Conservation (phyloP, 2,797 vertebrate genomes). For the Euthynnus affinis region DNA sequence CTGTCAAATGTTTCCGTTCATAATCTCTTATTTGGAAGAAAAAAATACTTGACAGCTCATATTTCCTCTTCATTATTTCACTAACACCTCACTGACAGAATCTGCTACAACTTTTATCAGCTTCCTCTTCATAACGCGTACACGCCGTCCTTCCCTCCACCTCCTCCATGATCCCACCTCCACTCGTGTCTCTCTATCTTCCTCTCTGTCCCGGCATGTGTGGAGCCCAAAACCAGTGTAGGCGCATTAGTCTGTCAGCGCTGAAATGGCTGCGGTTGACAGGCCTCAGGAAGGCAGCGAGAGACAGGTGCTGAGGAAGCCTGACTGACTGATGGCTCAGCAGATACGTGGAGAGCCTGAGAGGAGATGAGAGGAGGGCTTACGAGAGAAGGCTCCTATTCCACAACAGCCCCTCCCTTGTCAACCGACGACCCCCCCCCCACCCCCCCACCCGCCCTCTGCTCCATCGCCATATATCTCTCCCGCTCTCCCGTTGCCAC, state of each 20-base stretch:
- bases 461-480: slow-evolving; percentile 58
- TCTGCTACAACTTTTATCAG: too few relatives aligned
- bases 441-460: too few relatives aligned
- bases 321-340: slow-evolving; percentile 77
- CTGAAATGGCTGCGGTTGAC: slow-evolving; percentile 67
- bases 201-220: slow-evolving; percentile 18
- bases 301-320: slow-evolving; percentile 76
- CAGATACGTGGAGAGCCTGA: slow-evolving; percentile 55
- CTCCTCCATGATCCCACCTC: not conserved
- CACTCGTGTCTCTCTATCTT: slow-evolving; percentile 5
- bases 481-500: slow-evolving; percentile 1
- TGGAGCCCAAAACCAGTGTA: slow-evolving; percentile 29
- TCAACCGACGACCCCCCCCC: slow-evolving; percentile 4
- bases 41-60: too few relatives aligned
- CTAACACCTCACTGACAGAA: too few relatives aligned
- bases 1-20: too few relatives aligned
- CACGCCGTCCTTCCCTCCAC: not conserved
- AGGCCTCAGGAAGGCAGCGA: slow-evolving; percentile 78
- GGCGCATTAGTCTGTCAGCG: slow-evolving; percentile 79
- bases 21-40: too few relatives aligned
- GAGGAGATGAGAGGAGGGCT: slow-evolving; percentile 49
- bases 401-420: slow-evolving; percentile 52
- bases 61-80: too few relatives aligned
- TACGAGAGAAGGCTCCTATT: slow-evolving; percentile 55
- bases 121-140: too few relatives aligned